These are phyloP conservation scores for Nebria ingens DNA, from an alignment of 1,140 invertebrate genomes.

Conservation along the genomic window DNA sequence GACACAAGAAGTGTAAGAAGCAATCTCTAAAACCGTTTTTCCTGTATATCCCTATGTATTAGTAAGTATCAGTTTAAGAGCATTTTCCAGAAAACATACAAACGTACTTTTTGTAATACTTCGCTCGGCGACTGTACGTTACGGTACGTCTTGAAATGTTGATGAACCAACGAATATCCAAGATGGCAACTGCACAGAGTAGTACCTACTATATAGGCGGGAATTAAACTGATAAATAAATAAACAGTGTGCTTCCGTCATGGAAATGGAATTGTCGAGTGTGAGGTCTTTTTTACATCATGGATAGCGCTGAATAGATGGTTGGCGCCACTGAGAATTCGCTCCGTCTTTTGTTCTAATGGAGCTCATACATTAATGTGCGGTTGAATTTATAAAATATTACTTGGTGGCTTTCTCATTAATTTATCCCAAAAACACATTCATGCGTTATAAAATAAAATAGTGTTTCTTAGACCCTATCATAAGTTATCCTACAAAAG, in stretches of 20 bases:
- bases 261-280: not conserved
- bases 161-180: constrained; percentile 14
- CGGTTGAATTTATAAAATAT: not conserved
- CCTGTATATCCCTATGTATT: not conserved
- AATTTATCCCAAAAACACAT: not conserved
- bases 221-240: constrained; percentile 21
- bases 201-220: too few relatives aligned
- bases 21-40: not conserved
- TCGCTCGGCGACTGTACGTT: not conserved
- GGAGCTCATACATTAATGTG: not conserved
- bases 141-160: constrained; percentile 19
- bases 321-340: not conserved
- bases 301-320: not conserved
- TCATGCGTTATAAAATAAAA: not conserved
- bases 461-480: not conserved
- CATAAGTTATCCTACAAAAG: too few relatives aligned
- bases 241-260: constrained; percentile 13
- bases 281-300: not conserved
- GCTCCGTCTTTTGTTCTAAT: not conserved
- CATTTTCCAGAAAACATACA: not conserved
- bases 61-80: too few relatives aligned
- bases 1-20: not conserved
- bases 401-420: not conserved
- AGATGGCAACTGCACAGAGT: constrained; percentile 10
- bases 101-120: not conserved